Evolutionary conservation across 2,797 vertebrate species (phyloP).

Genomic region (Falco berigora): DNA sequence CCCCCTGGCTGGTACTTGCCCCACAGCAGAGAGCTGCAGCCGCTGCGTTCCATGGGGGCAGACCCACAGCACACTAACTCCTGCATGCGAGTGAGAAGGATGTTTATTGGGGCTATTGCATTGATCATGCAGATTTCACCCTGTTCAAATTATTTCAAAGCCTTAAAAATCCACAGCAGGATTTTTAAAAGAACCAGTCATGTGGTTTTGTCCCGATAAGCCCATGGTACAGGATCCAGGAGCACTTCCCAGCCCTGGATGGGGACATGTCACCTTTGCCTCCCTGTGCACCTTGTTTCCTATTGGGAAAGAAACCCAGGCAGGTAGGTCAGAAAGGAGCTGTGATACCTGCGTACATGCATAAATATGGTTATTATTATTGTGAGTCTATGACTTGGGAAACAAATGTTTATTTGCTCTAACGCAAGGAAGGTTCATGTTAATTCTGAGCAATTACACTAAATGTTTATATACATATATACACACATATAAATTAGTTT

Average conservation of each 20-base stretch:
- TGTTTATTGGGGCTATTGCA: not conserved
- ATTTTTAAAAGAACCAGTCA: not conserved
- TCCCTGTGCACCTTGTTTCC: not conserved
- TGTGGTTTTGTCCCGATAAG: not conserved
- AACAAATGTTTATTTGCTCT: not conserved
- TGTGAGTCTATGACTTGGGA: not conserved
- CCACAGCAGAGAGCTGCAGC: not conserved
- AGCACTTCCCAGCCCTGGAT: not conserved
- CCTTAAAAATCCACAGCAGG: not conserved
- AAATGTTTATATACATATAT: not conserved
- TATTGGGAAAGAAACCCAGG: not conserved
- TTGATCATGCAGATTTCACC: not conserved
- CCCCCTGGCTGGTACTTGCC: not conserved
- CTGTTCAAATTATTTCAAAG: not conserved
- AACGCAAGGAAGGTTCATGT: not conserved
- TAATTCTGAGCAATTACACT: not conserved
- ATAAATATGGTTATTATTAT: not conserved
- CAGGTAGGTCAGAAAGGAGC: not conserved
- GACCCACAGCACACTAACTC: accelerated
- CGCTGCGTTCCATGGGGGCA: not conserved
- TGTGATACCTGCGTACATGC: not conserved
- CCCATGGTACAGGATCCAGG: not conserved
- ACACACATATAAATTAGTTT: not conserved
- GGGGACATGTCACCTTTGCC: not conserved
- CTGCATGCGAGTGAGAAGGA: not conserved